phyloP scores from a whole-genome alignment of 1,140 invertebrate genomes.

The Drosophila bocqueti region DNA sequence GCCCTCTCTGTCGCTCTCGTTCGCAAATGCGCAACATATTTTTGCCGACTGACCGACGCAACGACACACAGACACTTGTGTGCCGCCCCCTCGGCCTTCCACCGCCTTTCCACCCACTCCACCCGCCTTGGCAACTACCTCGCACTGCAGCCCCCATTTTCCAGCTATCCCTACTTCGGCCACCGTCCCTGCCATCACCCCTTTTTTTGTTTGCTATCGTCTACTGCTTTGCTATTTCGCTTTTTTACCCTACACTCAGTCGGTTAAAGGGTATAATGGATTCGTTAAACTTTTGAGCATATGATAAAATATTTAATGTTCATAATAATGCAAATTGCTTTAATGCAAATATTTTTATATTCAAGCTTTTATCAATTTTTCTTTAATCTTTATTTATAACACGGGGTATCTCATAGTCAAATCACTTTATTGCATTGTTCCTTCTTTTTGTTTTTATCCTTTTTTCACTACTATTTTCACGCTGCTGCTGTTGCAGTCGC shows the following conservation, averaged over 20 bases:
- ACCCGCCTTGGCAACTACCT: neutral
- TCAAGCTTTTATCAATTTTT: neutral
- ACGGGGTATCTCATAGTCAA: neutral
- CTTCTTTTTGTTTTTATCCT: conserved; percentile 4
- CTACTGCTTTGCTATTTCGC: conserved; percentile 66
- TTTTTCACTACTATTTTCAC: conserved; percentile 79
- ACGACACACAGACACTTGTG: conserved; percentile 47
- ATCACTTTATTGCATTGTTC: neutral
- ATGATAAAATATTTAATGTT: too few relatives aligned
- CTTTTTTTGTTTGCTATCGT: conserved; percentile 34
- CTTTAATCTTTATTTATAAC: neutral
- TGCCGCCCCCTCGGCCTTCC: conserved; percentile 46
- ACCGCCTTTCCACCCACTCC: conserved; percentile 1
- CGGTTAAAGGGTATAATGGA: neutral
- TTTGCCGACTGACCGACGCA: conserved; percentile 73
- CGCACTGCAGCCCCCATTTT: neutral
- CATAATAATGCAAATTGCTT: too few relatives aligned
- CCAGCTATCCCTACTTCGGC: conserved; percentile 6
- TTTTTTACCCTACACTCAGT: conserved; percentile 26
- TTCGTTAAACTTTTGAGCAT: neutral
- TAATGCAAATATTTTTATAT: neutral
- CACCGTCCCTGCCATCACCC: conserved; percentile 7
- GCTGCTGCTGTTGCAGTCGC: conserved; percentile 54
- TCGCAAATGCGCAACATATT: conserved; percentile 79
- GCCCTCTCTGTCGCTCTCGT: conserved; percentile 27